These are phyloP conservation scores for Uropetala carovei DNA, from an alignment of 2,888 invertebrate genomes.

Conservation along the genomic window DNA sequence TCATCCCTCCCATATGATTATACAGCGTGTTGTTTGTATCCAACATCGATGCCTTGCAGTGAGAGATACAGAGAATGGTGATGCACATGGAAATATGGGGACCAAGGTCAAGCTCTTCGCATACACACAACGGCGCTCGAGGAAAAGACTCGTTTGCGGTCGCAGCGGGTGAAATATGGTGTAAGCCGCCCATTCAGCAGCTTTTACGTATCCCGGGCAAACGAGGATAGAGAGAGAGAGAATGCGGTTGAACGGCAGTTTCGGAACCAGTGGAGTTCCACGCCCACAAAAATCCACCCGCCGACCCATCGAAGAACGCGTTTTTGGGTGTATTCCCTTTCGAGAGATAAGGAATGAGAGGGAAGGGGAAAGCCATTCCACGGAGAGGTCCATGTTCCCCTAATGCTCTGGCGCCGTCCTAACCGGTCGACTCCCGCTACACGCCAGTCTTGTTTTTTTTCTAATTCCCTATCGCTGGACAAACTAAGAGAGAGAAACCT, in stretches of 20 bases:
- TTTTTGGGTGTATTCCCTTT: background rate
- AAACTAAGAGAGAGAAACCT: background rate
- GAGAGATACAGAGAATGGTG: background rate
- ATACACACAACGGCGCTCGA: background rate
- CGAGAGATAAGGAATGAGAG: background rate
- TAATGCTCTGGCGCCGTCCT: background rate
- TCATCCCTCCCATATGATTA: too few species aligned
- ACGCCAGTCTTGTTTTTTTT: background rate
- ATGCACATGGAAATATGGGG: background rate
- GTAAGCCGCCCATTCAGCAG: background rate
- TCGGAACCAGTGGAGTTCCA: background rate
- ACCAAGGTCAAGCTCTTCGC: background rate
- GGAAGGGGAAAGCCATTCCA: background rate
- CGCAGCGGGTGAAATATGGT: background rate
- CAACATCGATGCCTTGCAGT: background rate
- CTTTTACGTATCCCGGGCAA: background rate
- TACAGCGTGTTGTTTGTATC: background rate
- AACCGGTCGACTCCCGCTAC: constrained; percentile 13
- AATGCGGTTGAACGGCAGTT: background rate
- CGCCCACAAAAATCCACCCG: background rate
- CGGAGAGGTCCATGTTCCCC: background rate
- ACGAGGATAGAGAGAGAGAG: background rate
- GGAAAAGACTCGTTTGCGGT: constrained; percentile 27
- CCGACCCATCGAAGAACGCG: background rate
- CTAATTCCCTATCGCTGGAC: background rate